Percentiles rank a stretch among this genome's conserved stretches.
phyloP scores from a whole-genome alignment of 2,888 invertebrate species.

The Opisthograptis luteolata region DNA sequence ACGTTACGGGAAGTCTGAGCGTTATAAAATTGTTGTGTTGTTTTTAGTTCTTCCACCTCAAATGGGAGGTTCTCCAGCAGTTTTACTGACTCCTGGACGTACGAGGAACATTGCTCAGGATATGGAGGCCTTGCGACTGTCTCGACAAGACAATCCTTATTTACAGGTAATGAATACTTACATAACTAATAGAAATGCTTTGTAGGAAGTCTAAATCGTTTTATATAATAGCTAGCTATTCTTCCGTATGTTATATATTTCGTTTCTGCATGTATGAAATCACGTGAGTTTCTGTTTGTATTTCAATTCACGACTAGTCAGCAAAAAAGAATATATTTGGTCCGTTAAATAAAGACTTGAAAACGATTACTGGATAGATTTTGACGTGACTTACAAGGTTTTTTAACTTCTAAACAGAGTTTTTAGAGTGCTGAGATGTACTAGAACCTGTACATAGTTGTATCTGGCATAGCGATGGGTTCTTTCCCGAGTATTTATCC shows the following conservation, averaged over 20 bases:
- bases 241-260: conserved; percentile 1
- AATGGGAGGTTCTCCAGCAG: conserved; percentile 78
- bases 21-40: conserved; percentile 31
- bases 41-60: conserved; percentile 64
- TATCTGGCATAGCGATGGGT: no score
- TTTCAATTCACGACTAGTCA: not conserved
- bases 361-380: no score
- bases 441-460: no score
- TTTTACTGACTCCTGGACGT: conserved; percentile 89
- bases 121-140: conserved; percentile 92
- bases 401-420: no score
- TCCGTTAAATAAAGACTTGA: no score
- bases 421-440: no score
- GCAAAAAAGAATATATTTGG: not conserved
- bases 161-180: conserved; percentile 85
- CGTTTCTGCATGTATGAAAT: not conserved
- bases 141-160: conserved; percentile 93
- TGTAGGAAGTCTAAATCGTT: conserved; percentile 22
- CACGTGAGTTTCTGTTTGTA: not conserved
- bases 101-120: conserved; percentile 92
- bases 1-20: conserved; percentile 23
- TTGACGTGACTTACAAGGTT: no score
- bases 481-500: no score
- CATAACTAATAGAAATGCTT: conserved; percentile 27
- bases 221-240: conserved; percentile 25